Percentiles rank a stretch among this genome's conserved stretches.
Evolutionary conservation across 2,113 vertebrate species (phyloP).

Genomic region (Ammospiza nelsoni): DNA sequence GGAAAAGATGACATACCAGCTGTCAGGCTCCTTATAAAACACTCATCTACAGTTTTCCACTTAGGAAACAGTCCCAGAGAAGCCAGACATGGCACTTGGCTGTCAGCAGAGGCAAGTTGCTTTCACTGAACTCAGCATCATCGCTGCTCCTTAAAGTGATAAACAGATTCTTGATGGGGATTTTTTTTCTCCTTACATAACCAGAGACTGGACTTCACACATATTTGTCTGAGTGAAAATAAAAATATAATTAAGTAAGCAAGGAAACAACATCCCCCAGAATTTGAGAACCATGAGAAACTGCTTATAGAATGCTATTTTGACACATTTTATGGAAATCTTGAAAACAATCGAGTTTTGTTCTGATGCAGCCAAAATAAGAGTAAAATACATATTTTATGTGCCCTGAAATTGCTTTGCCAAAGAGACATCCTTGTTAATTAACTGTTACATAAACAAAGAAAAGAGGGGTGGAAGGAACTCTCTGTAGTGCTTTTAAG

Average conservation of each 20-base stretch:
- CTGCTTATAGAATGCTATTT: not conserved
- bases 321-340: not conserved
- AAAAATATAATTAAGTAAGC: not conserved
- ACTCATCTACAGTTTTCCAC: not conserved
- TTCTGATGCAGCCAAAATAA: not conserved
- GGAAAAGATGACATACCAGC: slow-evolving; percentile 13
- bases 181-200: not conserved
- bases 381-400: not conserved
- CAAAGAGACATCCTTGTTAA: not conserved
- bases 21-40: not conserved
- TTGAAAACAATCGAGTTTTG: not conserved
- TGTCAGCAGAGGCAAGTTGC: not conserved
- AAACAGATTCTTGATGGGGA: not conserved
- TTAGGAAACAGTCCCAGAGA: slow-evolving; percentile 9
- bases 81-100: not conserved
- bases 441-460: not conserved
- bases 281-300: not conserved
- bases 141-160: not conserved
- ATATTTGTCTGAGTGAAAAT: not conserved
- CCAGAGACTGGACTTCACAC: not conserved
- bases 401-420: not conserved
- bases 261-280: not conserved
- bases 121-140: not conserved
- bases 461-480: not conserved
- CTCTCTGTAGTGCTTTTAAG: not conserved